Base-by-base conservation (phyloP, 2,113 vertebrate genomes). In the Lonchura striata region DNA sequence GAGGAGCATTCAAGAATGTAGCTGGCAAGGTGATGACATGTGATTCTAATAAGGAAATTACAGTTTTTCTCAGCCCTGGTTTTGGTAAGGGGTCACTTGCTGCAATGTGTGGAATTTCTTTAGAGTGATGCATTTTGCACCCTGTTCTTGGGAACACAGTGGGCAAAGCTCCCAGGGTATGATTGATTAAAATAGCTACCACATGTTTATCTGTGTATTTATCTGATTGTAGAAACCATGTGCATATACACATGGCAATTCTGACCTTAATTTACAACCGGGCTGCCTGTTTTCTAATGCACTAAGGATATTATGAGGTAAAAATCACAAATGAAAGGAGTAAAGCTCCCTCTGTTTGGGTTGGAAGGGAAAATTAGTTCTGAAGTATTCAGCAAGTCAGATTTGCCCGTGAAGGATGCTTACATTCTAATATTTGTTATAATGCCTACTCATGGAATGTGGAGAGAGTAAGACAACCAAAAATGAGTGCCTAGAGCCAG, bases 181-280 rank as follows among this genome's bases (percentile, higher is more conserved):
- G 78, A 90, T 42, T 91, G 90, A 96, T 96, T 95, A 88, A 92
- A 95, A 96, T 66, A 90, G 47, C 64, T 90, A 95, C 76, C 54
- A 91, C 41, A 69, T 72, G 75, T 90, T 94, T 96, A 95, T 92
- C 93, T 86, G 70, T 59, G n/a, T 78, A 57, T 76, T 96, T 85
- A 87, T 90, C 86, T 88, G 80, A 66, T 71, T 15, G 68, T 64
- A 84, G 69, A 85, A 96, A 90, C 65, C 69, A 64, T 11, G 37
- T 69, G 57, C 47, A 71, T 46, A 78, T 28, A 78, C n/a, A 85
- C 0, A 0, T 6, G 8, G n/a, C 27, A 91, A 76, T 89, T 71
- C 93, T 87, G 81, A 91, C 52, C 50, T 83, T 87, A 74, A 86
- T 92, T 95, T 87, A 76, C 44, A 89, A 49, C 23, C 11, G 72